phyloP scores from a whole-genome alignment of 2,113 vertebrate genomes.

The Coptodon bakossiorum region DNA sequence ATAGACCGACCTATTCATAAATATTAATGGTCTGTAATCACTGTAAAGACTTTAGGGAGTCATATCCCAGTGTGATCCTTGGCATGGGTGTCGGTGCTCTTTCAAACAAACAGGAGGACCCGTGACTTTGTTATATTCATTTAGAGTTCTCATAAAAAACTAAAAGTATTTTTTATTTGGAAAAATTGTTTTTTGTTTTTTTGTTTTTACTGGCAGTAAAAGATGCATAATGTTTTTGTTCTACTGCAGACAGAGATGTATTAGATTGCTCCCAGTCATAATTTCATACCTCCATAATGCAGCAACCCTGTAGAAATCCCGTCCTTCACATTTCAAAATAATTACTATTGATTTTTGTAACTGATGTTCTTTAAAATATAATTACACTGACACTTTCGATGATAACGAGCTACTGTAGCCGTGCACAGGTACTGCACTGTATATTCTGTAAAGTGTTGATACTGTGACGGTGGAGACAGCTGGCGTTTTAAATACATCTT shows the following conservation, averaged over 20 bases:
- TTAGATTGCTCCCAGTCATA: neutral
- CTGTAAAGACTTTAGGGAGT: slow-evolving; percentile 13
- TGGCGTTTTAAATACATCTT: neutral
- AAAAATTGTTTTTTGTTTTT: neutral
- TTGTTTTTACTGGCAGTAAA: neutral
- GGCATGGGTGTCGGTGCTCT: neutral
- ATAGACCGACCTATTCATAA: slow-evolving; percentile 22
- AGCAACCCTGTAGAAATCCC: neutral
- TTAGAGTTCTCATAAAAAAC: neutral
- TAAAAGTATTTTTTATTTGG: neutral
- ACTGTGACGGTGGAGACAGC: neutral
- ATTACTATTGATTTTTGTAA: slow-evolving; percentile 21
- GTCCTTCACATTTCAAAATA: neutral
- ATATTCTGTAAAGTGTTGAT: neutral
- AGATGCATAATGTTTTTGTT: neutral
- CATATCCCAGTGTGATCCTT: neutral
- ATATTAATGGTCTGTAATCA: slow-evolving; percentile 29
- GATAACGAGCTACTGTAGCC: neutral
- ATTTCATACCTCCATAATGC: neutral
- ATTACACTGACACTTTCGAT: neutral
- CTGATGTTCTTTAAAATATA: neutral
- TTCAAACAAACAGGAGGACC: neutral
- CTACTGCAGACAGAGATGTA: neutral
- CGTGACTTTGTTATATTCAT: neutral
- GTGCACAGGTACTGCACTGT: neutral